phyloP scores from a whole-genome alignment of 2,113 vertebrate species.

The Recurvirostra avosetta region DNA sequence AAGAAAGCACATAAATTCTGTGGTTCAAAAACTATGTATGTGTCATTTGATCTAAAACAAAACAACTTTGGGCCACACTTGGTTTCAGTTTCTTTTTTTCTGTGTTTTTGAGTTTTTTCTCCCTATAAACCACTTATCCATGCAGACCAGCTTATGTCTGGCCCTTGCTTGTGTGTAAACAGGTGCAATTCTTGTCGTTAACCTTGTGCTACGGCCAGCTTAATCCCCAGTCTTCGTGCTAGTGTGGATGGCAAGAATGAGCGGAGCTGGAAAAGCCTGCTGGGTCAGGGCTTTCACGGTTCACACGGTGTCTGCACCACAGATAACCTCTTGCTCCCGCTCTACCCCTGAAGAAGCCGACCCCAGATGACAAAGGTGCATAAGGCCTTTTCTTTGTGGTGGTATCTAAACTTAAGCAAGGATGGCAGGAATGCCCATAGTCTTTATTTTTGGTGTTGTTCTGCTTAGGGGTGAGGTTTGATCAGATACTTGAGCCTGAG shows the following conservation, averaged over 20 bases:
- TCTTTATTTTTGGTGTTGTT: not conserved
- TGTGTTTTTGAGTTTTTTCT: not conserved
- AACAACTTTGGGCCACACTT: not conserved
- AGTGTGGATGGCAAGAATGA: not conserved
- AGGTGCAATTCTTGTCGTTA: not conserved
- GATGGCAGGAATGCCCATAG: not conserved
- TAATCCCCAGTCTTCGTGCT: not conserved
- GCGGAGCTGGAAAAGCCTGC: not conserved
- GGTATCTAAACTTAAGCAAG: not conserved
- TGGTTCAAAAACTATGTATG: not conserved
- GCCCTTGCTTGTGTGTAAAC: not conserved
- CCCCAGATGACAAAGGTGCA: not conserved
- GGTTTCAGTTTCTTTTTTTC: not conserved
- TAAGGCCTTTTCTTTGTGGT: not conserved
- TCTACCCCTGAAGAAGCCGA: not conserved
- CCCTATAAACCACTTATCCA: not conserved
- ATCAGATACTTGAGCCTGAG: not conserved
- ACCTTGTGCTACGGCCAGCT: not conserved
- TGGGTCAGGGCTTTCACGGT: not conserved
- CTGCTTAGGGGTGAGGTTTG: not conserved
- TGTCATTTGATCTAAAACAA: slow-evolving; percentile 32
- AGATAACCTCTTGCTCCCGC: not conserved
- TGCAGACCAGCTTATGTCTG: not conserved
- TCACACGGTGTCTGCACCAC: not conserved
- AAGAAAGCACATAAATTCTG: slow-evolving; percentile 26